phyloP scores from a whole-genome alignment of 2,888 invertebrate species.

The Achlya flavicornis region DNA sequence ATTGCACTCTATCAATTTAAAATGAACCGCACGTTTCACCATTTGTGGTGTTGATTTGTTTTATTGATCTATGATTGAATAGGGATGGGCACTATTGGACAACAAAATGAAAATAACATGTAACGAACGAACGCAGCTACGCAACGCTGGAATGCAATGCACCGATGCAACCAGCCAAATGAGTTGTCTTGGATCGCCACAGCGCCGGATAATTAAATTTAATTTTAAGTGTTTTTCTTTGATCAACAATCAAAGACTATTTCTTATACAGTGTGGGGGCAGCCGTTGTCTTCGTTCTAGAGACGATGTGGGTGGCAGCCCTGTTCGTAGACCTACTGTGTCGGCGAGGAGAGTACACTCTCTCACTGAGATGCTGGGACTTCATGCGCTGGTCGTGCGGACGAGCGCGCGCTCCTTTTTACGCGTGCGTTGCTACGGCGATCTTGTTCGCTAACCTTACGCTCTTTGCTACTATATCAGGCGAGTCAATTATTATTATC shows the following conservation, averaged over 20 bases:
- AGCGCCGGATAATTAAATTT: too few relatives aligned
- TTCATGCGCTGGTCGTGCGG: conserved; percentile 78
- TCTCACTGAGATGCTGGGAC: conserved; percentile 76
- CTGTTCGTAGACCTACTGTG: conserved; percentile 75
- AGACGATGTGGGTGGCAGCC: conserved; percentile 80
- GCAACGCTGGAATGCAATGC: too few relatives aligned
- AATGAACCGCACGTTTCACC: too few relatives aligned
- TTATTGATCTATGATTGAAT: too few relatives aligned
- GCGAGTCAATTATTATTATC: conserved; percentile 35
- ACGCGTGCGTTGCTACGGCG: conserved; percentile 76
- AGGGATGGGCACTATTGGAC: too few relatives aligned
- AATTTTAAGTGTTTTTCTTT: too few relatives aligned
- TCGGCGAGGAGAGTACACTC: conserved; percentile 73
- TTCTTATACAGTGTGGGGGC: conserved; percentile 61
- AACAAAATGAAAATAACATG: too few relatives aligned
- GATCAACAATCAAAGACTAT: background rate
- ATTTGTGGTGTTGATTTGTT: too few relatives aligned
- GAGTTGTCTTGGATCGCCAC: too few relatives aligned
- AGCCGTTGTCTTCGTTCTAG: conserved; percentile 66
- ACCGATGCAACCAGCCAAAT: too few relatives aligned
- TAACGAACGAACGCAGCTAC: too few relatives aligned
- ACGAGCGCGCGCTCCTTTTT: conserved; percentile 72
- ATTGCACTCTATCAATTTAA: too few relatives aligned
- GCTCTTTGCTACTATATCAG: conserved; percentile 65
- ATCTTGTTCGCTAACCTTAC: conserved; percentile 73